Evolutionary conservation across 1,140 invertebrate genomes (phyloP), one percentile per base, ranked within the genome.

Genomic region (Drosophila dunni): DNA sequence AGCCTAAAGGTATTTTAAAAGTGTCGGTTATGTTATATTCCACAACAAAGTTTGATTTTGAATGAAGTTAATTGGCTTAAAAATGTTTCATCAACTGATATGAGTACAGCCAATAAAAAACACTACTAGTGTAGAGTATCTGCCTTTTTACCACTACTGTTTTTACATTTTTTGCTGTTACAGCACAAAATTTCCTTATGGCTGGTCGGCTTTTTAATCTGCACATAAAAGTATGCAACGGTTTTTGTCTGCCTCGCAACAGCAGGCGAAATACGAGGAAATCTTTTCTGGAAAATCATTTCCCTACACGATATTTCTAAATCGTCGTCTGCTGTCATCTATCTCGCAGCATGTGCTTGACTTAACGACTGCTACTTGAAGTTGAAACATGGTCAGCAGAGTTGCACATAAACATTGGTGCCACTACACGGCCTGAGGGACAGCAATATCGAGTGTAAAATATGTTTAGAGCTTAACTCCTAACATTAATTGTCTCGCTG

Each of bases 401-500:
- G 20, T 42, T 69, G 65, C 66, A 68, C 77, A 83, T 83, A 82
- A 82, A 84, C 83, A 44, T 40, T 42, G 11, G 36, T n/a, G 11
- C n/a, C n/a, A 36, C 46, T 40, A 40, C 36, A 58, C 44, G 45
- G 51, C 74, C 48, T 38, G 13, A 13, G 62, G 45, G 60, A 42
- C 6, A 48, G 48, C 67, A 64, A 20, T 57, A 70, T 83, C 53
- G 69, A 73, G 58, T 77, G 48, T 58, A 58, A 80, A 77, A 84
- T 80, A 80, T 84, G 79, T 76, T 48, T 42, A 62, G 17, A 29
- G 46, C 68, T 56, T 48, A 62, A 67, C 58, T 53, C n/a, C 24
- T 17, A 57, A 66, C 81, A 83, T 83, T 83, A 83, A 83, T 83
- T 84, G 81, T 83, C 78, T 50, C 38, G 34, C 50, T 69, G 81